Evolutionary conservation across 2,113 vertebrate species (phyloP).

Genomic region (Bos taurus): ARS-UCD2.0 NC_037336.1:72718001-72718500

Average conservation of each 20-base stretch:
- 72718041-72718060: background rate
- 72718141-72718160: background rate
- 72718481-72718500: background rate
- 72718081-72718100: background rate
- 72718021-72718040: conserved; percentile 9
- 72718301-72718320: background rate
- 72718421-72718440: background rate
- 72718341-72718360: background rate
- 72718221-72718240: background rate
- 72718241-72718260: background rate
- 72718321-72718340: background rate
- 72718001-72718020: background rate
- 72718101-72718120: background rate
- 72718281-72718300: background rate
- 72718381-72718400: background rate
- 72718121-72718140: background rate
- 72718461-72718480: accelerated
- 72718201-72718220: background rate
- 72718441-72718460: background rate
- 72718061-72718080: background rate
- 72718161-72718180: background rate
- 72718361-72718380: background rate
- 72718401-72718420: background rate
- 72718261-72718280: background rate
- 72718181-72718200: background rate